These are phyloP conservation scores for Gorsachius magnificus DNA, from an alignment of 2,797 vertebrate species.

Conservation along the genomic window DNA sequence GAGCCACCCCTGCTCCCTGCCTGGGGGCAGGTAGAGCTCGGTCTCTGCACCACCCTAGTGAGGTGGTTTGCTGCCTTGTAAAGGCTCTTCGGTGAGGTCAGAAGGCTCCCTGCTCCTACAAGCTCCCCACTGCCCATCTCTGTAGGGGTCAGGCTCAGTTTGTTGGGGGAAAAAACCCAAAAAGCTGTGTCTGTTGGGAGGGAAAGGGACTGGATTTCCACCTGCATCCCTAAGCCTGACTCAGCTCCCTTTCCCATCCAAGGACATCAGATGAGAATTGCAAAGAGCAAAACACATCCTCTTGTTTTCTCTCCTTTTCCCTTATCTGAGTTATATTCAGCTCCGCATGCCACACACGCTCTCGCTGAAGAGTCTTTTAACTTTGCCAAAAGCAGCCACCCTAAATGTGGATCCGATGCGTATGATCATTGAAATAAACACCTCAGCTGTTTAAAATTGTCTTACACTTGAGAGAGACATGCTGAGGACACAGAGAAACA, in stretches of 20 bases:
- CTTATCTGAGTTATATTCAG: neutral
- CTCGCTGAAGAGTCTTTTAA: neutral
- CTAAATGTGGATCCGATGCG: neutral
- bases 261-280: neutral
- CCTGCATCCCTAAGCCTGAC: neutral
- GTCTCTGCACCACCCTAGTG: accelerated
- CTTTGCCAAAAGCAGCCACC: neutral
- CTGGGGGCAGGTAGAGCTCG: neutral
- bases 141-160: neutral
- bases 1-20: neutral
- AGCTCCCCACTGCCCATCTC: neutral
- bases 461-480: slow-evolving; percentile 42
- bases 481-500: slow-evolving; percentile 46
- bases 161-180: accelerated
- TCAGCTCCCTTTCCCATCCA: neutral
- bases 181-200: neutral
- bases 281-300: neutral
- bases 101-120: neutral
- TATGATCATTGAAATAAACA: slow-evolving; percentile 27
- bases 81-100: neutral
- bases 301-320: neutral
- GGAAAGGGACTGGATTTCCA: neutral
- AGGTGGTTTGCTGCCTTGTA: neutral
- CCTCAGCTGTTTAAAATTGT: neutral
- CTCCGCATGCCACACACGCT: neutral